A percentile compares a stretch with the other conserved stretches of the same genome.
phyloP scores from a whole-genome alignment of 2,113 vertebrate species.

The Chloebia gouldiae region DNA sequence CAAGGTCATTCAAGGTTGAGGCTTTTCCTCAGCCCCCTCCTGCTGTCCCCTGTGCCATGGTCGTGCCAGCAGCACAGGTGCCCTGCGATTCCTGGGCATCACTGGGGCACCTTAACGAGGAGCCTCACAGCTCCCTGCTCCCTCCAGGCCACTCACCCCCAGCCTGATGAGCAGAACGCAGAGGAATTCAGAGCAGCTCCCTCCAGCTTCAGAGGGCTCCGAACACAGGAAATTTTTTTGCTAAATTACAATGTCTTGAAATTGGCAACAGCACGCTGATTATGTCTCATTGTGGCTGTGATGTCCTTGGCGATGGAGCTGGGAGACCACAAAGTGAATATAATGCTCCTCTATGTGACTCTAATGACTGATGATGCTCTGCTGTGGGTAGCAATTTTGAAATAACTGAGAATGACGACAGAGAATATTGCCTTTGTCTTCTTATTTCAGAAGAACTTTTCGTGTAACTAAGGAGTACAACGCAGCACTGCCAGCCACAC shows the following conservation, averaged over 20 bases:
- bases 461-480: constrained; percentile 4
- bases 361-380: constrained; percentile 59
- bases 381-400: constrained; percentile 45
- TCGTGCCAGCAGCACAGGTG: neutral
- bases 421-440: constrained; percentile 32
- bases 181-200: constrained; percentile 9
- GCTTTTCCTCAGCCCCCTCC: neutral
- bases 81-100: neutral
- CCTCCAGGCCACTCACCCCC: neutral
- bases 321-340: constrained; percentile 8
- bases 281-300: constrained; percentile 25
- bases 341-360: constrained; percentile 48
- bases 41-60: neutral
- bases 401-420: constrained; percentile 37
- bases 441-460: constrained; percentile 23
- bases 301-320: constrained; percentile 35
- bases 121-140: neutral
- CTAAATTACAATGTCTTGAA: constrained; percentile 36
- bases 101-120: neutral
- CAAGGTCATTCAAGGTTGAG: constrained; percentile 34
- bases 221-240: constrained; percentile 5
- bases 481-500: neutral
- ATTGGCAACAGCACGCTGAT: constrained; percentile 3
- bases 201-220: constrained; percentile 12
- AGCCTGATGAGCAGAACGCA: neutral